phyloP scores from a whole-genome alignment of 2,888 invertebrate genomes.

The Pollenia angustigena region DNA sequence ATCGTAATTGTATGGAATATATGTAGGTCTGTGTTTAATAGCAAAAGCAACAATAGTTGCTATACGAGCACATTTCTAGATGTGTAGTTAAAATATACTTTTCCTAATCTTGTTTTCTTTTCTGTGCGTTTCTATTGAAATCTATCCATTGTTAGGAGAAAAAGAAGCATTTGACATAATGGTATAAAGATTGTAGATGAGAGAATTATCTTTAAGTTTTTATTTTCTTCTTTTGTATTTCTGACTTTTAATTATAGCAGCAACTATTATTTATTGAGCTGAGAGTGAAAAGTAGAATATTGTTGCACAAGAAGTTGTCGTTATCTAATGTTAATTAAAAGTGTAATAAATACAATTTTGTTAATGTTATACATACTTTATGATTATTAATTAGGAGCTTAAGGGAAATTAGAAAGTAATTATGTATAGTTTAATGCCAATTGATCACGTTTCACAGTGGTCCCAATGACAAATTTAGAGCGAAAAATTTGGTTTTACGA shows the following conservation, averaged over 20 bases:
- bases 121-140: constrained; percentile 8
- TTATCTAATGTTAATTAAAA: neutral
- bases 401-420: no score
- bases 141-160: constrained; percentile 24
- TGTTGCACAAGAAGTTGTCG: neutral
- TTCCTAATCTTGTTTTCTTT: constrained; percentile 14
- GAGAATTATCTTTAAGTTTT: neutral
- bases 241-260: constrained; percentile 49
- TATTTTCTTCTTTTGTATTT: neutral
- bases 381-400: no score
- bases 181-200: neutral
- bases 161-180: constrained; percentile 10
- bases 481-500: no score
- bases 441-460: no score
- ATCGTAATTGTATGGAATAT: neutral
- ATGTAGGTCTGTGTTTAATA: neutral
- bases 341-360: constrained; percentile 10
- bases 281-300: constrained; percentile 10
- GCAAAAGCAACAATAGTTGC: neutral
- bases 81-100: neutral
- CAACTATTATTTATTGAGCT: constrained; percentile 15
- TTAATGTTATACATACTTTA: no score
- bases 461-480: no score
- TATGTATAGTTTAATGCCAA: no score
- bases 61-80: neutral